Evolutionary conservation across 2,113 vertebrate species (phyloP).

Genomic region (Butorides virescens): DNA sequence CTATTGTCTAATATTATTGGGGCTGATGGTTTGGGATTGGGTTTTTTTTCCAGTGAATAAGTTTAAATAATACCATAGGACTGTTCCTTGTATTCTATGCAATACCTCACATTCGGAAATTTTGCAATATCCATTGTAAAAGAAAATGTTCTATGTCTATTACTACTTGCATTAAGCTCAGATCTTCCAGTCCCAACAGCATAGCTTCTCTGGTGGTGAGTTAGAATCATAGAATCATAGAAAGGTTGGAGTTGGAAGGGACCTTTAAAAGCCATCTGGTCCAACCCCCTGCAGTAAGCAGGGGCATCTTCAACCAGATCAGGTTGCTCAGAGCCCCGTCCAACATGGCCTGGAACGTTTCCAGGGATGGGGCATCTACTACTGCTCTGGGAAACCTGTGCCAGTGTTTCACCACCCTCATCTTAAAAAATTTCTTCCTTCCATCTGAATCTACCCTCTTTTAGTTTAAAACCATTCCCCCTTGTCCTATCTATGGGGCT

Average conservation of each 20-base stretch:
- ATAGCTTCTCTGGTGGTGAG: neutral
- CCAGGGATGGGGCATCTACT: neutral
- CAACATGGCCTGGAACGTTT: neutral
- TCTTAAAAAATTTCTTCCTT: neutral
- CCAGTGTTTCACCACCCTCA: neutral
- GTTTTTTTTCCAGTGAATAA: neutral
- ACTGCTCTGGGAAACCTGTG: neutral
- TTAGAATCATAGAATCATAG: neutral
- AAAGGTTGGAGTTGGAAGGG: neutral
- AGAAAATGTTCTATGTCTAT: neutral
- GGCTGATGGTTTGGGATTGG: neutral
- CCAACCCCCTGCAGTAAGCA: neutral
- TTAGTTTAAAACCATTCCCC: neutral
- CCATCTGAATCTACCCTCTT: neutral
- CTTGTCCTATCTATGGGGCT: neutral
- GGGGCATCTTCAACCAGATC: neutral
- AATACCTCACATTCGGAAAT: neutral
- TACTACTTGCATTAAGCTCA: neutral
- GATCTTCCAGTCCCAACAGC: neutral
- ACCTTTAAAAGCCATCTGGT: neutral
- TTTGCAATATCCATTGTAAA: neutral
- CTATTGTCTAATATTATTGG: neutral
- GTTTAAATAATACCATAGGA: neutral
- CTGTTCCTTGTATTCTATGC: neutral
- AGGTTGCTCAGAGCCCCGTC: neutral